Evolutionary conservation across 2,113 vertebrate species (phyloP), one percentile per base, ranked within the genome.

Genomic region (Triplophysa dalaica): DNA sequence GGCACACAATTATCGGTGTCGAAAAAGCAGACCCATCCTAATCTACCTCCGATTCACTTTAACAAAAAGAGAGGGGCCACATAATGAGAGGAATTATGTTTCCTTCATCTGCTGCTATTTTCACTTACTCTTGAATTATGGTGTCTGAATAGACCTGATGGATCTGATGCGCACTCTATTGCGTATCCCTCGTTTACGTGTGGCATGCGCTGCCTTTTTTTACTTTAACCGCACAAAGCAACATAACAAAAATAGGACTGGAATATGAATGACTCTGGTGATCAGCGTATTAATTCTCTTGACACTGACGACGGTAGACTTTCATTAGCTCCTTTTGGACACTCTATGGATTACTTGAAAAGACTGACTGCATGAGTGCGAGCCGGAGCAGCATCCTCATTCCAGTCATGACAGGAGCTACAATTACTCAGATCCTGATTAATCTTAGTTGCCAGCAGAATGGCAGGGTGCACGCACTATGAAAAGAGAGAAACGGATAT

Each of bases 11-110:
- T 89, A 90, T 86, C 38, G 58, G 76, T 54, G 81, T 72, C 83
- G 85, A 81, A 88, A 87, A 85, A 88, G 81, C 85, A 81, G 70
- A 85, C 80, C 81, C 52, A 80, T 87, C 83, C 81, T 77, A 79
- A 74, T 86, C 88, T 88, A 86, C 88, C 89, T 85, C 82, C 78
- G 79, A 73, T 75, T 89, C 84, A 82, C 88, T 81, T 87, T 79
- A 79, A 87, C 86, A 81, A 83, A 86, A 63, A 74, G 58, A 61
- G 58, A 70, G 58, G 13, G 73, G 26, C 56, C 66, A 64, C 8
- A 76, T 72, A 72, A 77, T 82, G 75, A 73, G 67, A 65, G 60
- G 70, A 78, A 82, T 77, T 73, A 66, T 43, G 19, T 29, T 73
- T 41, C 22, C 50, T 66, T 78, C 75, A 78, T 66, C 43, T 13